phyloP scores from a whole-genome alignment of 2,113 vertebrate genomes.

The Tetraodon nigroviridis region DNA sequence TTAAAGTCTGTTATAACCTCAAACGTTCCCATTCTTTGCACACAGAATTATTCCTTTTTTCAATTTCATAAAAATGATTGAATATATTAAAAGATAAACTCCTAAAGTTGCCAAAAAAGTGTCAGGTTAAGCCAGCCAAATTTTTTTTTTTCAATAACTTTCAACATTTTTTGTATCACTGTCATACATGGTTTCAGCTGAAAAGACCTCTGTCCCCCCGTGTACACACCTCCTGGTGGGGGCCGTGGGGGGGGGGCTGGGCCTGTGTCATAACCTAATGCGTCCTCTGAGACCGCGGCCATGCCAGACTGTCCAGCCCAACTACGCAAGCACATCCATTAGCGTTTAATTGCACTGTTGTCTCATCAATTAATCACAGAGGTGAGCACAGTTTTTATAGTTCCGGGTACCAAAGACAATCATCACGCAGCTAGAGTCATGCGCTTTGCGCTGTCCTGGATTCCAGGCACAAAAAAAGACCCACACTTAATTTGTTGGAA shows the following conservation, averaged over 20 bases:
- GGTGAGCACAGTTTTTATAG: conserved; percentile 10
- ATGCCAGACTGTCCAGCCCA: conserved; percentile 55
- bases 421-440: not conserved
- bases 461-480: conserved; percentile 13
- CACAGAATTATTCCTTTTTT: too few species aligned
- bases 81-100: too few species aligned
- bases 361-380: conserved; percentile 50
- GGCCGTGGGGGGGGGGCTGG: conserved; percentile 24
- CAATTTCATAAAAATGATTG: too few species aligned
- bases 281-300: conserved; percentile 49
- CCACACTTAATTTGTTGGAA: conserved; percentile 22
- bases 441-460: conserved; percentile 3
- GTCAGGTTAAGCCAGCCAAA: too few species aligned
- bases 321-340: conserved; percentile 62
- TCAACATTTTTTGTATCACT: not conserved
- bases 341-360: conserved; percentile 60
- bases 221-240: conserved; percentile 32
- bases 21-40: too few species aligned
- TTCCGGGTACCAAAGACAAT: conserved; percentile 1
- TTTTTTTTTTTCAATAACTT: not conserved
- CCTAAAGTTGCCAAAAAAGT: too few species aligned
- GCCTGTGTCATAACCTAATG: conserved; percentile 55
- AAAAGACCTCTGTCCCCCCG: conserved; percentile 37
- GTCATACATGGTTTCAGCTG: conserved; percentile 19
- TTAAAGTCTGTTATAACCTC: too few species aligned